Evolutionary conservation across 2,113 vertebrate species (phyloP), one percentile per base, ranked within the genome.

Genomic region (Furnarius figulus): DNA sequence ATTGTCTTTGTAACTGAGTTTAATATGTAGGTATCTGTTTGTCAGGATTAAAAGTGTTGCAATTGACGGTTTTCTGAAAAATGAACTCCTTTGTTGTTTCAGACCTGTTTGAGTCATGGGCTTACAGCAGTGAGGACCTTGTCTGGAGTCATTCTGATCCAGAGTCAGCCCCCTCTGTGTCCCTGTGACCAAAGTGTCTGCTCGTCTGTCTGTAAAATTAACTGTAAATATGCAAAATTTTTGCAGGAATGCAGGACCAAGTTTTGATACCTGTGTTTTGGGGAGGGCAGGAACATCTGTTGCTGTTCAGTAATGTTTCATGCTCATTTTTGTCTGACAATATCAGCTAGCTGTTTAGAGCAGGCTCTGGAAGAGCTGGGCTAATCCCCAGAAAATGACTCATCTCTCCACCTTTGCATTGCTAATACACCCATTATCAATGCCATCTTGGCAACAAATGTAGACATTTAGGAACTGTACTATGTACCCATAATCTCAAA

Each of bases 391-490:
- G 82, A 91, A 85, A 80, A 79, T 62, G 70, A 40, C 47, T 92
- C 58, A 59, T 91, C 67, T 92, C 37, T 77, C 66, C 66, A 66
- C 74, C 72, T 95, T 80, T 92, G 95, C 88, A 78, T 92, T 93
- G 90, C 90, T 92, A 86, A 92, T 92, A 9, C 9, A n/a, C 23
- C 59, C 61, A 17, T 90, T 84, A 78, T 80, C 79, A 77, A 44
- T 63, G 72, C 68, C 70, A 70, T 71, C 65, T 78, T 55, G 79
- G 82, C 82, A 81, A 92, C 82, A 67, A 52, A 74, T 22, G 55
- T 44, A 92, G 90, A 86, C 65, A 20, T 86, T 77, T 52, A 96
- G 79, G 88, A 92, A 49, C 70, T 81, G 63, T 44, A 3, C 79
- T 63, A 3, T 8, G 44, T 91, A 77, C 86, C 90, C 59, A 7